Evolutionary conservation across 2,797 vertebrate species (phyloP).

Genomic region (Manis pentadactyla): DNA sequence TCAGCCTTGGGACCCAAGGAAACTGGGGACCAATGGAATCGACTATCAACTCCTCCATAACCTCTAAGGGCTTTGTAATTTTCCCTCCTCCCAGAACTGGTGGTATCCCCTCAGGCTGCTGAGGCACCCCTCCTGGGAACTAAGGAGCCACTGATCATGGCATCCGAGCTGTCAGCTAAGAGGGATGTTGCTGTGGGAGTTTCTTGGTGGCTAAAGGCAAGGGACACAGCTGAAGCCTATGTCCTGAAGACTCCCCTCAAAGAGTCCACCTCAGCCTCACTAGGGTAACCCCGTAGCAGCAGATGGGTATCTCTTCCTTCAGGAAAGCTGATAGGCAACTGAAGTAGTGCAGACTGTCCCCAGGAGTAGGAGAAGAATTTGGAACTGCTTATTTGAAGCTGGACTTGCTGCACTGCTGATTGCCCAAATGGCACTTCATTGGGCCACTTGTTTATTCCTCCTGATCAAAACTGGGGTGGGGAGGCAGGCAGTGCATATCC

Average conservation of each 20-base stretch:
- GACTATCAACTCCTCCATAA: background rate
- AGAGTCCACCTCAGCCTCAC: background rate
- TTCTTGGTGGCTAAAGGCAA: background rate
- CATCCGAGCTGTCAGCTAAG: background rate
- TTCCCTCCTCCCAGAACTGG: background rate
- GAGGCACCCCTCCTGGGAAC: background rate
- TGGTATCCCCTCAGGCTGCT: background rate
- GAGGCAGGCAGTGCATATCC: background rate
- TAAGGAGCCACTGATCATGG: background rate
- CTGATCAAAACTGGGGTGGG: background rate
- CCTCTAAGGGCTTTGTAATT: background rate
- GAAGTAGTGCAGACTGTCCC: background rate
- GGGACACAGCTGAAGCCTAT: background rate
- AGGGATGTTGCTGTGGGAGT: background rate
- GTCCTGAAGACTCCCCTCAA: no score
- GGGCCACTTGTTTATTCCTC: background rate
- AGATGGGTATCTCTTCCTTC: background rate
- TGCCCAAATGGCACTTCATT: background rate
- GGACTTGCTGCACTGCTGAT: background rate
- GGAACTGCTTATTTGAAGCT: background rate
- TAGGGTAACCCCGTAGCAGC: background rate
- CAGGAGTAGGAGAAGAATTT: background rate
- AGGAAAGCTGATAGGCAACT: background rate
- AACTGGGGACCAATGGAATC: background rate
- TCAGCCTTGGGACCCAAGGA: background rate